phyloP scores from a whole-genome alignment of 1,140 invertebrate species.

The Calosoma granatense region DNA sequence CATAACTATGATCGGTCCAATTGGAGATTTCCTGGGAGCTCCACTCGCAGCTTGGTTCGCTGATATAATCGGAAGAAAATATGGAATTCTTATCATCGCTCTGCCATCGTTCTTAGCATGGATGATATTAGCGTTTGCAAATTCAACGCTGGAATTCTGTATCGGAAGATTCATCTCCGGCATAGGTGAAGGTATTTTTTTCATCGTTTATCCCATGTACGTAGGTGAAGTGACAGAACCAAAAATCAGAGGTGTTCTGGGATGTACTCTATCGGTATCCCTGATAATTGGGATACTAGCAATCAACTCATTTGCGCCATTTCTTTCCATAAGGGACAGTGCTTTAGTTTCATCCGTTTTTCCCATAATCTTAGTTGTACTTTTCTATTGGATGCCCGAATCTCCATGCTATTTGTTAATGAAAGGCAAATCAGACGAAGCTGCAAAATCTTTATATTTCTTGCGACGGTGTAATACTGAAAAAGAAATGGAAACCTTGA shows the following conservation, averaged over 20 bases:
- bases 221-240: constrained; percentile 18
- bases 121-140: constrained; percentile 15
- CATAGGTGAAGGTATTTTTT: constrained; percentile 12
- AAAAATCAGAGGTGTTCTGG: constrained; percentile 19
- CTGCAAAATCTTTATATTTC: constrained; percentile 17
- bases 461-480: neutral
- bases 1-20: constrained; percentile 14
- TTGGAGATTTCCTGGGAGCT: constrained; percentile 15
- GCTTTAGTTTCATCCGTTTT: constrained; percentile 37
- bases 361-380: constrained; percentile 32
- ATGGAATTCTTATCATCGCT: constrained; percentile 12
- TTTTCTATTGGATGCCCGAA: constrained; percentile 35
- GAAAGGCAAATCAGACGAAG: constrained; percentile 14
- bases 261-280: constrained; percentile 34
- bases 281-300: constrained; percentile 34
- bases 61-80: constrained; percentile 23
- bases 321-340: constrained; percentile 34
- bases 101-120: constrained; percentile 14
- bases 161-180: constrained; percentile 15
- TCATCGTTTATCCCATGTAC: constrained; percentile 11
- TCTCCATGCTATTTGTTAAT: constrained; percentile 28
- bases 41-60: constrained; percentile 16
- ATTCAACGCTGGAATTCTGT: constrained; percentile 27
- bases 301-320: constrained; percentile 38
- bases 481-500: neutral